Evolutionary conservation across 2,888 invertebrate species (phyloP).

Genomic region (Sarcophaga variegata): DNA sequence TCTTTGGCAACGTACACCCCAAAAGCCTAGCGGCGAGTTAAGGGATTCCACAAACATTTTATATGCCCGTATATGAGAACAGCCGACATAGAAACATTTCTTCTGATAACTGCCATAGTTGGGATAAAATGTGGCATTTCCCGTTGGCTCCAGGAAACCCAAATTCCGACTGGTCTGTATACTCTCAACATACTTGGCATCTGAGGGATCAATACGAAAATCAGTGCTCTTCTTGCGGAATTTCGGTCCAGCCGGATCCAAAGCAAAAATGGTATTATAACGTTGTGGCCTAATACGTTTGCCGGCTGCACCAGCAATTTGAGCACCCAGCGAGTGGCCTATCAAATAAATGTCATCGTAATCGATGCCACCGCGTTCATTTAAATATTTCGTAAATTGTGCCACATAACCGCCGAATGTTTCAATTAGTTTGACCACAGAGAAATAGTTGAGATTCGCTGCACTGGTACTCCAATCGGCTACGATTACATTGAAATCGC

Average conservation of each 20-base stretch:
- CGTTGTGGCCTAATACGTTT: constrained; percentile 74
- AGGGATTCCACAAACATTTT: constrained; percentile 80
- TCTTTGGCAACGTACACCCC: constrained; percentile 76
- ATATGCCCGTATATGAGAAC: constrained; percentile 78
- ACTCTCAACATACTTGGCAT: constrained; percentile 80
- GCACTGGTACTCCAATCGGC: constrained; percentile 79
- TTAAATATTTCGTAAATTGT: constrained; percentile 75
- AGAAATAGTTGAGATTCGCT: constrained; percentile 76
- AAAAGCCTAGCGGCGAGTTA: constrained; percentile 75
- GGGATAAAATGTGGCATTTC: constrained; percentile 81
- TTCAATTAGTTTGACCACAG: constrained; percentile 75
- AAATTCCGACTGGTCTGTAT: constrained; percentile 80
- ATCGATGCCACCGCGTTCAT: constrained; percentile 67
- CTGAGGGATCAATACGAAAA: constrained; percentile 77
- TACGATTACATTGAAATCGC: constrained; percentile 77
- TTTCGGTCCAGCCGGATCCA: constrained; percentile 80
- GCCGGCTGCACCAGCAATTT: constrained; percentile 79
- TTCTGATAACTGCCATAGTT: constrained; percentile 79
- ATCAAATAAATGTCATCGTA: constrained; percentile 76
- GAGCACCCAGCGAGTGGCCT: constrained; percentile 81
- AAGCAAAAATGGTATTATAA: constrained; percentile 78
- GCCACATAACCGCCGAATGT: constrained; percentile 76
- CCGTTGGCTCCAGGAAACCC: constrained; percentile 78
- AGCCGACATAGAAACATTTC: constrained; percentile 76
- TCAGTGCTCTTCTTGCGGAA: constrained; percentile 74